Evolutionary conservation across 2,888 invertebrate species (phyloP), one percentile per base, ranked within the genome.

Genomic region (Argyresthia goedartella): DNA sequence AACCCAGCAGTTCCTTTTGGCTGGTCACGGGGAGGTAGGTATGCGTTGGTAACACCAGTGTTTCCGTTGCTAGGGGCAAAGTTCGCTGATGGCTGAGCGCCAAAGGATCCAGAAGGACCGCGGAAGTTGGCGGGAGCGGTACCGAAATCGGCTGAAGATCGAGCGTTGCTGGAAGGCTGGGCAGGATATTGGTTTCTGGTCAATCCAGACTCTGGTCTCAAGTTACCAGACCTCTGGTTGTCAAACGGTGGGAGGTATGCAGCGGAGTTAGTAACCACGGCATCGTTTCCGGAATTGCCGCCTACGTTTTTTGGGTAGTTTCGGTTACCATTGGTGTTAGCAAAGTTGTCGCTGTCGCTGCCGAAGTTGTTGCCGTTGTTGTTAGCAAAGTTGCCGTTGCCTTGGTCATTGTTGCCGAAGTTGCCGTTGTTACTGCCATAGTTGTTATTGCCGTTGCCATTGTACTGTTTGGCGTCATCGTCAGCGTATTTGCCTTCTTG

Each of bases 401-500:
- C 9, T 44, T 44, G n/a, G 14, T 13, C 9, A 7, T 14, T 13
- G 44, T 44, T 44, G 4, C 14, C 44, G 1, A 44, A 43, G n/a
- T 16, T 44, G 8, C 16, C 44, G 14, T 25, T 13, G 1, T 33
- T 11, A 11, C 10, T 46, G 25, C 25, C 48, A 1, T 11, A 14
- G 44, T 44, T 44, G 15, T 14, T 7, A 9, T 44, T 44, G n/a
- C 44, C 44, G 14, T 13, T 15, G n/a, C 7, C 6, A 15, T 44
- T 44, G 7, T 43, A 11, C 43, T 8, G 2, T 43, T 8, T 11
- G 43, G 43, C 59, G 43, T 59, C 63, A 33, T 57, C 61, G 48
- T 48, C 11, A 11, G 35, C 56, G 54, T 78, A 84, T 65, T 81
- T 84, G 14, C 57, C 72, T 56, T 74, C 78, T 52, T 66, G 75